Evolutionary conservation across 2,797 vertebrate species (phyloP).

Genomic region (Amphiprion clarkii): DNA sequence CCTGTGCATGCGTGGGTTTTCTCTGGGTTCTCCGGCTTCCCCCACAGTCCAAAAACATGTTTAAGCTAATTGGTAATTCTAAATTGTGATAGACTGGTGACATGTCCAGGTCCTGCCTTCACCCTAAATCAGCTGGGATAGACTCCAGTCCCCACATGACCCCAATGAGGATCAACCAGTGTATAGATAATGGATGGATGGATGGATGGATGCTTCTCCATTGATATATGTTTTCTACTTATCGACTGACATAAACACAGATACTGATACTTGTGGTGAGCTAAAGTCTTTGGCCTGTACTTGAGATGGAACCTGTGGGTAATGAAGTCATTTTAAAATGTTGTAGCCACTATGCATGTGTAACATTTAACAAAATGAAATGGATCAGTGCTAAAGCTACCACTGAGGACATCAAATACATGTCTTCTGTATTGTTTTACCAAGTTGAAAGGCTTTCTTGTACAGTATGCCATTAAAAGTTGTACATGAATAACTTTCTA

Average conservation of each 20-base stretch:
- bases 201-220: too few relatives aligned
- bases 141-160: too few relatives aligned
- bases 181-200: too few relatives aligned
- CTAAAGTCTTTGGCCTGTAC: background rate
- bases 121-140: too few relatives aligned
- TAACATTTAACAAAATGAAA: conserved; percentile 9
- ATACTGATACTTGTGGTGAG: conserved; percentile 2
- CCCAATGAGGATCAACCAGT: too few relatives aligned
- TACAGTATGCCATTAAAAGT: conserved; percentile 9
- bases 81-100: too few relatives aligned
- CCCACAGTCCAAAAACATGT: too few relatives aligned
- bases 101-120: too few relatives aligned
- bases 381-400: background rate
- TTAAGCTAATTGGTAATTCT: too few relatives aligned
- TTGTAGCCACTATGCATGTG: background rate
- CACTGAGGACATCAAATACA: background rate
- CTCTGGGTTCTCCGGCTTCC: too few relatives aligned
- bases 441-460: background rate
- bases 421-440: conserved; percentile 6
- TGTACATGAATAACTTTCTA: background rate
- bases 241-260: background rate
- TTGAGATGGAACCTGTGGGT: background rate
- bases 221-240: background rate
- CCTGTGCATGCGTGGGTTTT: too few relatives aligned
- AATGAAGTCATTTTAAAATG: conserved; percentile 5